phyloP scores from a whole-genome alignment of 1,140 invertebrate species.

The Caenorhabditis brenneri region DNA sequence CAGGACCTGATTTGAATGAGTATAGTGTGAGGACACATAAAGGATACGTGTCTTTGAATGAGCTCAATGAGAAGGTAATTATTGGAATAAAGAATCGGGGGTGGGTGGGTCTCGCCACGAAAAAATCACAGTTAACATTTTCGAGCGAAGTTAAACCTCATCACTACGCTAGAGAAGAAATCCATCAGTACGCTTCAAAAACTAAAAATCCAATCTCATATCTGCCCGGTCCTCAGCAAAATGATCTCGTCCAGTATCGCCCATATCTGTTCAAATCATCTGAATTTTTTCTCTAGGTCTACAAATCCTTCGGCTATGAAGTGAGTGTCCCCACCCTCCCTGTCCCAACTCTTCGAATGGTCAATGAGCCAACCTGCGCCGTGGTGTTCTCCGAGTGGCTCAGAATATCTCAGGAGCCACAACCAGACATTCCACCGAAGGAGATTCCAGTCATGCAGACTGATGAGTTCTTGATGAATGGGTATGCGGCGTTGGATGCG shows the following conservation, averaged over 20 bases:
- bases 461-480: neutral
- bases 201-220: too few species aligned
- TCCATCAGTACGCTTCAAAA: too few species aligned
- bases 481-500: neutral
- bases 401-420: neutral
- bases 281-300: neutral
- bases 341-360: neutral
- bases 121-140: too few species aligned
- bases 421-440: neutral
- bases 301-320: neutral
- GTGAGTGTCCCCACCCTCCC: neutral
- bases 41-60: neutral
- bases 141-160: too few species aligned
- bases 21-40: neutral
- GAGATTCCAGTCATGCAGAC: neutral
- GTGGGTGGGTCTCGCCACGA: too few species aligned
- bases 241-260: too few species aligned
- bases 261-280: too few species aligned
- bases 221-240: too few species aligned
- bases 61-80: neutral
- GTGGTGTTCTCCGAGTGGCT: neutral
- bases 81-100: too few species aligned
- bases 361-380: slow-evolving; percentile 1
- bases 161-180: too few species aligned
- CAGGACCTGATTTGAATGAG: neutral